These are phyloP conservation scores for Glaucomys volans DNA, from an alignment of 2,113 vertebrate species.

Conservation along the genomic window DNA sequence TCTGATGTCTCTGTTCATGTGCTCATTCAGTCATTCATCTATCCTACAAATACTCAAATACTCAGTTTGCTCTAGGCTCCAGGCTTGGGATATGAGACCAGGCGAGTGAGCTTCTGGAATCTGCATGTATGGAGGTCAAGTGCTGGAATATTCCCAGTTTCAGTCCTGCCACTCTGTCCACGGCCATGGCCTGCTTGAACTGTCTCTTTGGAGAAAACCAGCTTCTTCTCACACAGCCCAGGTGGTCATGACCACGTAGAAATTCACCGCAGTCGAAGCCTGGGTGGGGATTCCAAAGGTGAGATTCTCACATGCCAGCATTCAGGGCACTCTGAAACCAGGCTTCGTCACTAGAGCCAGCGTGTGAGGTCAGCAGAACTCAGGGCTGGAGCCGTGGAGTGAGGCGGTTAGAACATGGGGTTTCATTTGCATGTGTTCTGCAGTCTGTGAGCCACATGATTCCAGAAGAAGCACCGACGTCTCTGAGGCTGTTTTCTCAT, in stretches of 20 bases:
- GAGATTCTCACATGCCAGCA: not conserved
- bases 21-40: not conserved
- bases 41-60: not conserved
- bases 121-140: not conserved
- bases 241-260: not conserved
- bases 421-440: not conserved
- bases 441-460: not conserved
- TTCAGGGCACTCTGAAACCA: not conserved
- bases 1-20: not conserved
- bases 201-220: not conserved
- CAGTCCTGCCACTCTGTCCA: not conserved
- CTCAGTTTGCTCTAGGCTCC: not conserved
- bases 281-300: not conserved
- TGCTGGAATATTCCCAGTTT: not conserved
- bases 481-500: not conserved
- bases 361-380: not conserved
- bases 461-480: not conserved
- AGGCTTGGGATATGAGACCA: not conserved
- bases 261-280: constrained; percentile 60
- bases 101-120: not conserved
- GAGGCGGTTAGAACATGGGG: not conserved
- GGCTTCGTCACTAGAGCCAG: not conserved
- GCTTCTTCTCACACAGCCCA: constrained; percentile 6
- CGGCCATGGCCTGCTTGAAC: not conserved
- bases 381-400: not conserved